Conservation (phyloP, 2,888 invertebrate genomes). For the Apamea crenata region DNA sequence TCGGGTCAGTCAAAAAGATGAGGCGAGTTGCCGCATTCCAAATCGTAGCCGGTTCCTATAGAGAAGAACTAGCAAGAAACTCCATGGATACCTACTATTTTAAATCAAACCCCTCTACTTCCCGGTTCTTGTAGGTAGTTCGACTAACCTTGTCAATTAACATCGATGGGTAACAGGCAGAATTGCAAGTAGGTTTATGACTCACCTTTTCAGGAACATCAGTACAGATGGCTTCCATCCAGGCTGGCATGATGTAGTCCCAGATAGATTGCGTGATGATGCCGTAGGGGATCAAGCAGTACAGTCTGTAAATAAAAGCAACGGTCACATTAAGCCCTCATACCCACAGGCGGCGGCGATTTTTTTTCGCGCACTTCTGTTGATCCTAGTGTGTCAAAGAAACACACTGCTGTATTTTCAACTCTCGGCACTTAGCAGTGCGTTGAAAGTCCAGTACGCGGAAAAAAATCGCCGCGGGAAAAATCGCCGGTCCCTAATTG, state of each 20-base stretch:
- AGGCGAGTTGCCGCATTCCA: background rate
- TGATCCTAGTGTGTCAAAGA: background rate
- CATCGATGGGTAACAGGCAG: background rate
- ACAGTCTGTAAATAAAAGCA: conserved; percentile 90
- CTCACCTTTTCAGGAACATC: conserved; percentile 96
- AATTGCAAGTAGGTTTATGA: background rate
- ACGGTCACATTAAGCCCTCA: background rate
- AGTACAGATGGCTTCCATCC: conserved; percentile 99
- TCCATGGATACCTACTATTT: background rate
- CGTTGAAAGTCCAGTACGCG: background rate
- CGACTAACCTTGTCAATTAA: background rate
- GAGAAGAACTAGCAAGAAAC: background rate
- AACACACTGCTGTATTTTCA: background rate
- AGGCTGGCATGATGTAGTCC: conserved; percentile 99
- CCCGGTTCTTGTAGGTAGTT: background rate
- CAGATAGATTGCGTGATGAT: conserved; percentile 98
- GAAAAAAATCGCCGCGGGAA: background rate
- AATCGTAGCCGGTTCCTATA: background rate
- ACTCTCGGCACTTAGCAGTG: background rate
- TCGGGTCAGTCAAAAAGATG: background rate
- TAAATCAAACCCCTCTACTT: background rate
- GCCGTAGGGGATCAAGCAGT: conserved; percentile 99
- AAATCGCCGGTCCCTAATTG: background rate
- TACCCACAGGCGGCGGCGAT: background rate
- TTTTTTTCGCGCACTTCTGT: background rate